Conservation (phyloP, 2,888 invertebrate genomes). For the Boloria selene region DNA sequence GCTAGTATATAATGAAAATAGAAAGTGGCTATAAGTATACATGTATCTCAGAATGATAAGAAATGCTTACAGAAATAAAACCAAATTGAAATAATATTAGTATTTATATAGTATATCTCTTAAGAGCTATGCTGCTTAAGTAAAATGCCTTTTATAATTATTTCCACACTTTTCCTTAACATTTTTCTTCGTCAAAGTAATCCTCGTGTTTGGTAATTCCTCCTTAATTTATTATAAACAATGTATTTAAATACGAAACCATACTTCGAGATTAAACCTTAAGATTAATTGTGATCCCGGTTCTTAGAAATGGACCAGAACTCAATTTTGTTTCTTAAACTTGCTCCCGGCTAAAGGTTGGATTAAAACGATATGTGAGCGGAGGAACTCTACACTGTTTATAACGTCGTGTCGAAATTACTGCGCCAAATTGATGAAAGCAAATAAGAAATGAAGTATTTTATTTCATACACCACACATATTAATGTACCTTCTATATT, state of each 20-base stretch:
- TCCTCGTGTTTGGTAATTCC: conserved; percentile 15
- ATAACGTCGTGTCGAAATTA: conserved; percentile 23
- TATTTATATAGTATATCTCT: neutral
- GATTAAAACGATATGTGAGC: conserved; percentile 55
- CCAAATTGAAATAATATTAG: neutral
- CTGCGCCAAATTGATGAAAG: conserved; percentile 13
- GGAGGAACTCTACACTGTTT: conserved; percentile 32
- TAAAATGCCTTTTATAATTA: conserved; percentile 4
- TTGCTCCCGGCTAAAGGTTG: conserved; percentile 60
- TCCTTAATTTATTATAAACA: conserved; percentile 31
- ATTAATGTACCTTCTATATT: neutral
- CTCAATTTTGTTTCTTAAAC: conserved; percentile 74
- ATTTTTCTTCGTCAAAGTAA: conserved; percentile 10
- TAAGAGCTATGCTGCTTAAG: conserved; percentile 1
- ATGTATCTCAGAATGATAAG: no score
- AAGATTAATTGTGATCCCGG: conserved; percentile 73
- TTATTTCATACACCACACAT: neutral
- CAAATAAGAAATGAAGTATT: conserved; percentile 19
- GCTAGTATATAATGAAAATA: no score
- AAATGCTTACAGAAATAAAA: no score
- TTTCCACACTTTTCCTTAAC: conserved; percentile 11
- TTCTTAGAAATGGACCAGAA: conserved; percentile 64
- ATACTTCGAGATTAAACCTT: conserved; percentile 55
- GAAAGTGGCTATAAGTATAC: no score
- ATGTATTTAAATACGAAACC: conserved; percentile 43